Evolutionary conservation across 1,140 invertebrate genomes (phyloP), one percentile per base, ranked within the genome.

Genomic region (Cepaea nemoralis): DNA sequence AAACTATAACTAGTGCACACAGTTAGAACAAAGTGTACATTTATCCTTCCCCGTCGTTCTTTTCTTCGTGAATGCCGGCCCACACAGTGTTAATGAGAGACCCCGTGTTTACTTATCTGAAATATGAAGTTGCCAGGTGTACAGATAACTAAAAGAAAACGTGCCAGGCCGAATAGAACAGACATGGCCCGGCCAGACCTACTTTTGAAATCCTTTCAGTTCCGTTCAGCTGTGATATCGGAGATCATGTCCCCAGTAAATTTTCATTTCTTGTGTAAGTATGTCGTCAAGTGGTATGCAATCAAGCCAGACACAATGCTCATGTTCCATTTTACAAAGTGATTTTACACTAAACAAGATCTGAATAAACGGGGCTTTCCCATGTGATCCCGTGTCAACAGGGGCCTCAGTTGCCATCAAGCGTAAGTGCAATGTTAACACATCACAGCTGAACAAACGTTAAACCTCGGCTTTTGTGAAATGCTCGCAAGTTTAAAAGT

Each of bases 71-170:
- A 22, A 22, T 55, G 3, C 8, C 3, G n/a, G n/a, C 22, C 50
- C 50, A 55, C 19, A 55, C 50, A 24, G 50, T 55, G 59, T 63
- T 63, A 63, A 63, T 63, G 59, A 63, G 27, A 31, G n/a, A 5
- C 27, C 2, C 1, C n/a, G 59, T 63, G 27, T 63, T 63, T 63
- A 63, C 27, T 27, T 63, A 63, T 31, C 59, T 6, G 33, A 31
- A 63, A 31, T 63, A 10, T 63, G 59, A 63, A 63, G 59, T 63
- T n/a, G n/a, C 59, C 59, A 31, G 59, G 59, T 63, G 59, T 19
- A 27, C 59, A 31, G 3, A 63, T 63, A 27, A 63, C 59, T 10
- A 24, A 24, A 63, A 1, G 59, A 55, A 55, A 22, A 55, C 50
- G 50, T 55, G 50, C 50, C 19, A 22, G 50, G 16, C 50, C 8